phyloP scores from a whole-genome alignment of 2,797 vertebrate genomes.

The Enteromius thamalakanensis region DNA sequence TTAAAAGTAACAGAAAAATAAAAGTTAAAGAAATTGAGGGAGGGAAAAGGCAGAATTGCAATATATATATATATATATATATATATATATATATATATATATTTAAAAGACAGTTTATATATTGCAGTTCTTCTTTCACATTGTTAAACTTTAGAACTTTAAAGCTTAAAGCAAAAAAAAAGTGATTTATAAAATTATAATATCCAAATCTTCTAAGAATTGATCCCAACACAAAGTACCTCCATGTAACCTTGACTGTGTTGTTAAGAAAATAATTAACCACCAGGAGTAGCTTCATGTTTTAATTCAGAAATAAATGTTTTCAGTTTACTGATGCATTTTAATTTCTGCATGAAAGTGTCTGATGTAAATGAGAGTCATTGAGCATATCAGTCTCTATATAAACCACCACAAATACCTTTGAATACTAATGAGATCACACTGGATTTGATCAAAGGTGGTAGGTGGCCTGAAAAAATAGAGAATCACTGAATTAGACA shows the following conservation, averaged over 20 bases:
- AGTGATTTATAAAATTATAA: too few species aligned
- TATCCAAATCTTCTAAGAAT: not conserved
- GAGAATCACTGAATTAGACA: not conserved
- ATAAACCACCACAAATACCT: not conserved
- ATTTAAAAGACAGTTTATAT: too few species aligned
- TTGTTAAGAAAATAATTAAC: not conserved
- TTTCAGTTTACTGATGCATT: not conserved
- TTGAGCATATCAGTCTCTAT: not conserved
- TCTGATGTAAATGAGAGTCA: not conserved
- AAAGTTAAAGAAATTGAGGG: not conserved
- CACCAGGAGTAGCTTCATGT: not conserved
- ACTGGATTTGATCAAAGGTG: conserved; percentile 15
- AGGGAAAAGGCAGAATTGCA: not conserved
- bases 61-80: not conserved
- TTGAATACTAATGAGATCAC: conserved; percentile 1
- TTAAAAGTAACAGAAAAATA: too few species aligned
- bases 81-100: too few species aligned
- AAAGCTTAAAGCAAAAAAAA: not conserved
- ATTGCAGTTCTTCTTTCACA: not conserved
- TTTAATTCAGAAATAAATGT: not conserved
- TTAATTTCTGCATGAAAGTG: not conserved
- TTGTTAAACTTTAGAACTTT: not conserved
- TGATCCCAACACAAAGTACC: not conserved
- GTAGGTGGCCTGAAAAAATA: not conserved
- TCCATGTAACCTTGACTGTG: not conserved